Conservation (phyloP, 2,797 vertebrate genomes). For the Protosalanx chinensis region DNA sequence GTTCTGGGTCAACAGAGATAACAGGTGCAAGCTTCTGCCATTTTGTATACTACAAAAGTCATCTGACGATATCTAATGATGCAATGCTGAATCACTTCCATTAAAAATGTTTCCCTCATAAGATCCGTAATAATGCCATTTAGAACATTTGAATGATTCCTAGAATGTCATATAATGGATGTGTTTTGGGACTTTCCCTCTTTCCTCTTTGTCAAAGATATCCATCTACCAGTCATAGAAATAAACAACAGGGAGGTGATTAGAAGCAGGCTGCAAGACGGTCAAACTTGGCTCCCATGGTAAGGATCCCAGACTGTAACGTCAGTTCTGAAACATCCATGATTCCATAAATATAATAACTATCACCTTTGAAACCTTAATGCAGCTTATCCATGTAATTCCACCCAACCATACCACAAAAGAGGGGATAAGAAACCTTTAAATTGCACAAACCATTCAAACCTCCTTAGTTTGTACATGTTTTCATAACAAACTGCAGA, state of each 20-base stretch:
- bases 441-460: no score
- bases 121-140: not conserved
- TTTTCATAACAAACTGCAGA: no score
- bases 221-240: slow-evolving; percentile 33
- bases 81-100: not conserved
- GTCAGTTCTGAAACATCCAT: slow-evolving; percentile 31
- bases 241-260: slow-evolving; percentile 5
- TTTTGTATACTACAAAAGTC: not conserved
- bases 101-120: not conserved
- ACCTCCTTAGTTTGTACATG: no score
- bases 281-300: slow-evolving; percentile 53
- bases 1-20: not conserved
- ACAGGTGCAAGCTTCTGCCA: not conserved
- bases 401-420: no score
- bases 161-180: not conserved
- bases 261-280: not conserved
- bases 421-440: no score
- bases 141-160: not conserved
- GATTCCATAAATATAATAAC: no score
- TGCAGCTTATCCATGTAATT: no score
- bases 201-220: not conserved
- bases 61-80: not conserved
- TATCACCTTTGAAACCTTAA: no score
- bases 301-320: slow-evolving; percentile 47
- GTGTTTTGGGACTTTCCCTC: not conserved